phyloP scores from a whole-genome alignment of 2,113 vertebrate species.

The Sander vitreus region DNA sequence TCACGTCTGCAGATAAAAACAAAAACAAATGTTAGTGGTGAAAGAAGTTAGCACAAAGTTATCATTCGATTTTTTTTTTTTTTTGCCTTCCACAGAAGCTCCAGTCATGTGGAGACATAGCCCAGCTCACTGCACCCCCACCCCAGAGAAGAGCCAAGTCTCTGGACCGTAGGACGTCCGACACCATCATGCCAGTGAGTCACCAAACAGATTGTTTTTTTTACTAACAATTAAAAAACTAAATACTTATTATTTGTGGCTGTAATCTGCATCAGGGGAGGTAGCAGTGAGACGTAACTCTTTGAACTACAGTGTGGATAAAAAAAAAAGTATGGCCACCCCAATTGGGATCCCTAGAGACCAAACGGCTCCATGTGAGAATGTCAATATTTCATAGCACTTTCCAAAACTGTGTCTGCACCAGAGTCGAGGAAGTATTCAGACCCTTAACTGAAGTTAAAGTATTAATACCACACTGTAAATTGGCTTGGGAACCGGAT shows the following conservation, averaged over 20 bases:
- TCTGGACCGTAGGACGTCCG: constrained; percentile 74
- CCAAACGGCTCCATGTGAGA: not conserved
- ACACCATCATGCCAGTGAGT: constrained; percentile 75
- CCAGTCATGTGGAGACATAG: constrained; percentile 47
- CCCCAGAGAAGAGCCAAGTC: constrained; percentile 74
- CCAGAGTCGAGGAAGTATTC: not conserved
- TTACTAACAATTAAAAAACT: too few species aligned
- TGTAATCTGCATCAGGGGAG: not conserved
- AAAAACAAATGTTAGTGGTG: not conserved
- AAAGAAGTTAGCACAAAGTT: not conserved
- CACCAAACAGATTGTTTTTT: not conserved
- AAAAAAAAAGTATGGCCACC: not conserved
- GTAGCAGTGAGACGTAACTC: not conserved
- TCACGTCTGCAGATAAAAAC: constrained; percentile 19
- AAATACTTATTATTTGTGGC: not conserved
- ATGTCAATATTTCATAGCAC: not conserved
- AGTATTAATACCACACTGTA: not conserved
- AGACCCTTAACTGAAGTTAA: not conserved
- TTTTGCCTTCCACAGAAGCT: constrained; percentile 52
- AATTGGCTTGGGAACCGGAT: too few species aligned
- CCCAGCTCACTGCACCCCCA: constrained; percentile 37
- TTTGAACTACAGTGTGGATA: not conserved
- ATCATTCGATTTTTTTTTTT: not conserved
- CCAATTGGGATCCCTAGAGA: not conserved
- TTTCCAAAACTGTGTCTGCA: not conserved